A percentile compares a stretch with the other conserved stretches of the same genome.
Evolutionary conservation across 2,888 invertebrate genomes (phyloP).

Genomic region (Rotaria socialis): DNA sequence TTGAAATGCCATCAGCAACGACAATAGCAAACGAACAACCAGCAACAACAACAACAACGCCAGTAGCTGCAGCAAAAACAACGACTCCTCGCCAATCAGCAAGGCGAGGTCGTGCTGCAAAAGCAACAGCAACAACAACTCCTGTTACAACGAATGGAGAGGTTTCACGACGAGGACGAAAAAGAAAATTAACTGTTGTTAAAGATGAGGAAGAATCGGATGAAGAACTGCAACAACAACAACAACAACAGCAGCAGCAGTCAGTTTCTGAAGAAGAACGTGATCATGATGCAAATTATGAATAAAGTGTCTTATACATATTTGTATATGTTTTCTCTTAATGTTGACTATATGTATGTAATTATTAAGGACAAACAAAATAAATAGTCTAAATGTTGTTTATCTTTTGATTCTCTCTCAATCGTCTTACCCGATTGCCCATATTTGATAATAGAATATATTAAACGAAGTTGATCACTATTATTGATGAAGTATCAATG

Average conservation of each 20-base stretch:
- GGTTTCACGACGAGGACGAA: not conserved
- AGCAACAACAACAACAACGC: not conserved
- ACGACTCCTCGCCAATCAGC: not conserved
- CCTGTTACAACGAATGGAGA: not conserved
- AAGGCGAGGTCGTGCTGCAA: not conserved
- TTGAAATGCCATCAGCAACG: not conserved
- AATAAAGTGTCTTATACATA: not conserved
- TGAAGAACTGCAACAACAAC: not conserved
- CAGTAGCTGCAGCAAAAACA: not conserved
- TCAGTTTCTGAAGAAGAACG: not conserved
- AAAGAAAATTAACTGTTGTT: not conserved
- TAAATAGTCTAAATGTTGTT: not conserved
- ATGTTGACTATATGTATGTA: slow-evolving; percentile 1
- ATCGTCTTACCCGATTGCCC: not conserved
- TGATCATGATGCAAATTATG: not conserved
- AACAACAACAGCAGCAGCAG: not conserved
- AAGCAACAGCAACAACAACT: not conserved
- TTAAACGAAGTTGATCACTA: not conserved
- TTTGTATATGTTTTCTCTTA: not conserved
- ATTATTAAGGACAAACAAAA: not conserved
- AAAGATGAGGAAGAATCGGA: not conserved
- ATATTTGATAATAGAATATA: not conserved
- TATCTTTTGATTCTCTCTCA: not conserved
- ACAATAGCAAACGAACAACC: not conserved
- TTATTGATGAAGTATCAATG: not conserved